Conservation (phyloP, 53 echinoderm and acorn worm genomes). For the Holothuria leucospilota region DNA sequence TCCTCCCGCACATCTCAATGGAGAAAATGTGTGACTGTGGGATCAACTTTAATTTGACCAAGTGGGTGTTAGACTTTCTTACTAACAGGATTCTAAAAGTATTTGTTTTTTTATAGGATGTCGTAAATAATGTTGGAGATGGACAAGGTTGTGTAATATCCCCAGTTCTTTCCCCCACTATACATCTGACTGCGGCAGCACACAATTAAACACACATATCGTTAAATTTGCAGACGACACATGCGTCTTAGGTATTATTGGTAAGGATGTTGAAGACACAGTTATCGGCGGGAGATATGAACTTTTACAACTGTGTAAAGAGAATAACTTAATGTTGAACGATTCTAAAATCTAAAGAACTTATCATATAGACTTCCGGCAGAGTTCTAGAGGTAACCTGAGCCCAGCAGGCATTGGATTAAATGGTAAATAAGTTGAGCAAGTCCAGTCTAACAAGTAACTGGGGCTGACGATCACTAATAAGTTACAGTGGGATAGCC, state of each 20-base stretch:
- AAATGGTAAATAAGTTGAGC: no score
- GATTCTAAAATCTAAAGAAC: constrained; percentile 27
- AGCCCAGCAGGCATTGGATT: no score
- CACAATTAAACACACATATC: background rate
- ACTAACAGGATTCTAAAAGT: background rate
- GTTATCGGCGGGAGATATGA: no score
- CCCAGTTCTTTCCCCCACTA: background rate
- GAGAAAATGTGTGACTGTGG: background rate
- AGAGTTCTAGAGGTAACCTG: no score
- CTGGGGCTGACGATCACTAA: no score
- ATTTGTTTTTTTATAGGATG: background rate
- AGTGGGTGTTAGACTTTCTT: constrained; percentile 16
- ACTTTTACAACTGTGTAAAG: no score
- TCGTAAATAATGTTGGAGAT: constrained; percentile 1
- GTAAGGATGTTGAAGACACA: background rate
- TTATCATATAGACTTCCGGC: no score
- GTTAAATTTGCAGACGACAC: constrained; percentile 22
- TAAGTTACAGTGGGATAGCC: no score
- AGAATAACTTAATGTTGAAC: background rate
- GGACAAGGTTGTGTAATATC: constrained; percentile 21
- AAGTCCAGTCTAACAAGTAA: no score
- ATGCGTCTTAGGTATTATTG: constrained; percentile 6
- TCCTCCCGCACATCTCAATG: constrained; percentile 8
- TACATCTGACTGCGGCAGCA: constrained; percentile 10
- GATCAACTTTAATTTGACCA: constrained; percentile 6